Base-by-base conservation (phyloP, 1,140 invertebrate species). In the Subanguina moxae region DNA sequence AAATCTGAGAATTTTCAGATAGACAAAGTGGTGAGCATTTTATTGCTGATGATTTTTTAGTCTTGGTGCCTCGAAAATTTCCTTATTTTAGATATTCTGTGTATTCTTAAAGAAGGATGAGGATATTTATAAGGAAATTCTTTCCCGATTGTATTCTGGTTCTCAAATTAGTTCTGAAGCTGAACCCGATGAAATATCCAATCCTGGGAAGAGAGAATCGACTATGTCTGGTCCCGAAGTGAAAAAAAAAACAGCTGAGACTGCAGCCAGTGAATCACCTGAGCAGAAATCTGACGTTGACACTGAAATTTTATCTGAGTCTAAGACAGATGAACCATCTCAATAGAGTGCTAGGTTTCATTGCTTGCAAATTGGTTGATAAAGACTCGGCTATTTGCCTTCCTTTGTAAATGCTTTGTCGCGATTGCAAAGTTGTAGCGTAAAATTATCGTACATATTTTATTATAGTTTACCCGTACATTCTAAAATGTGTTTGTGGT, bases 51-150 rank as follows among this genome's bases (percentile, higher is more conserved):
- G 8, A 52, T 52, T 7, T 52, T 15, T 19, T 7, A 52, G 3
- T 21, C 17, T 15, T 52, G n/a, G n/a, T 15, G 3, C 8, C 3
- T 52, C 8, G 48, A 15, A 7, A 52, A 52, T 38, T 38, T 38
- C 32, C 11, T 11, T 11, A 38, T 38, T 38, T 38, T 11, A 38
- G 48, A 65, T 73, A 1, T 71, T 72, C 38, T 71, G 69, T 30
- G 69, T 72, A 1, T 70, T 69, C 28, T 21, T 38, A 45, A 64
- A 70, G 30, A 23, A 57, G 19, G 66, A 70, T 30, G 25, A 66
- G 11, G 64, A 58, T n/a, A 46, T 66, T 69, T 70, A 70, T 15
- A 25, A 52, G 1, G 23, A 52, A 15, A 19, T 52, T 3, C 48
- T 52, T 8, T 19, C 3, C 15, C n/a, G 23, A 19, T 19, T 21